Percentiles rank a stretch among this genome's conserved stretches.
Evolutionary conservation across 2,888 invertebrate genomes (phyloP).

Genomic region (Eledone cirrhosa): DNA sequence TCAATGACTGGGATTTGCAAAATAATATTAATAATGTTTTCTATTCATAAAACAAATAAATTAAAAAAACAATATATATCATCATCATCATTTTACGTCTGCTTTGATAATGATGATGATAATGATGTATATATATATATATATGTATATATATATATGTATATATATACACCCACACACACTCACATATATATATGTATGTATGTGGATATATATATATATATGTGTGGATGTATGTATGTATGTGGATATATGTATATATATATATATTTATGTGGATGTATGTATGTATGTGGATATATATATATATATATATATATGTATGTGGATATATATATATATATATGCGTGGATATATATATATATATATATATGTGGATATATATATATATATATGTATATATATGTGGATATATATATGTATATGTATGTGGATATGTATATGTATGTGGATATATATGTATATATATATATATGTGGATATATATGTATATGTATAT

Average conservation of each 20-base stretch:
- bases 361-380: not conserved
- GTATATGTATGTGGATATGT: not conserved
- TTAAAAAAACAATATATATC: too few relatives aligned
- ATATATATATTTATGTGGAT: not conserved
- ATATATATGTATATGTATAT: too few relatives aligned
- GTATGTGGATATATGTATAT: not conserved
- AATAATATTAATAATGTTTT: too few relatives aligned
- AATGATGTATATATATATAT: not conserved
- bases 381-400: not conserved
- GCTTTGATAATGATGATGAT: too few relatives aligned
- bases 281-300: not conserved
- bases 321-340: not conserved
- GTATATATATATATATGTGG: too few relatives aligned
- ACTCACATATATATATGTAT: slow-evolving; percentile 12
- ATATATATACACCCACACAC: not conserved
- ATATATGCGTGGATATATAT: not conserved
- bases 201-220: slow-evolving; percentile 17
- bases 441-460: too few relatives aligned
- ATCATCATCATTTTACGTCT: too few relatives aligned
- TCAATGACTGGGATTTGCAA: too few relatives aligned
- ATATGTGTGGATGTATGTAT: not conserved
- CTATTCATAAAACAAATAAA: too few relatives aligned
- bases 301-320: slow-evolving; percentile 19
- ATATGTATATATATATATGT: slow-evolving; percentile 6
- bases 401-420: slow-evolving; percentile 2